These are phyloP conservation scores for Oophaga sylvatica DNA, from an alignment of 2,797 vertebrate species.

Conservation along the genomic window DNA sequence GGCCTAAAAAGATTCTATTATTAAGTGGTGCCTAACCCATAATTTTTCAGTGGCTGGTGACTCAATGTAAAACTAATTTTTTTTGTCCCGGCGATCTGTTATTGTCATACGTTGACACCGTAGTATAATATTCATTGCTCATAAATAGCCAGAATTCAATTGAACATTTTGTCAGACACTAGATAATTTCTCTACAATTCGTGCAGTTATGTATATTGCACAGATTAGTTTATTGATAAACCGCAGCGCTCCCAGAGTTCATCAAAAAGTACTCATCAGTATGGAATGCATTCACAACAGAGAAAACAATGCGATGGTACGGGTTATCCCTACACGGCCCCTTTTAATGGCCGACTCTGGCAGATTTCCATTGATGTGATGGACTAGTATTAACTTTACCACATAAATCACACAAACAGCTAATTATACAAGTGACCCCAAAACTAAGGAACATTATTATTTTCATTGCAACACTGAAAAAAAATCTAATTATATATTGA, in stretches of 20 bases:
- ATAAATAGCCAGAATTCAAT: neutral
- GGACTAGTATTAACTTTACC: neutral
- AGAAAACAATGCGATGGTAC: constrained; percentile 12
- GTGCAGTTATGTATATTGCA: neutral
- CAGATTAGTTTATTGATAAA: constrained; percentile 23
- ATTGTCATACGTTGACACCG: neutral
- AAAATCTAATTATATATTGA: no score
- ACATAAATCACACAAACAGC: neutral
- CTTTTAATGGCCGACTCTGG: constrained; percentile 30
- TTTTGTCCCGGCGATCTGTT: neutral
- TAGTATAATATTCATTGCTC: neutral
- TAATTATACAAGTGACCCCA: neutral
- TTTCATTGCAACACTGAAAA: neutral
- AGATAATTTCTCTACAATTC: neutral
- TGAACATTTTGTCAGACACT: neutral
- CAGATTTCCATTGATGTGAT: constrained; percentile 17
- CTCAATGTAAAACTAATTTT: neutral
- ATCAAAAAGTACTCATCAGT: constrained; percentile 44
- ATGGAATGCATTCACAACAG: constrained; percentile 45
- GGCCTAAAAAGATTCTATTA: no score
- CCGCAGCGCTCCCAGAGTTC: constrained; percentile 13
- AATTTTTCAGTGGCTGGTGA: neutral
- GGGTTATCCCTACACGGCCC: constrained; percentile 34
- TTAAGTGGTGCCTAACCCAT: neutral
- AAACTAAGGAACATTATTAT: neutral